A percentile compares a stretch with the other conserved stretches of the same genome.
These are phyloP conservation scores for Aphaenogaster ashmeadi DNA, from an alignment of 1,140 invertebrate genomes.

Conservation along the genomic window DNA sequence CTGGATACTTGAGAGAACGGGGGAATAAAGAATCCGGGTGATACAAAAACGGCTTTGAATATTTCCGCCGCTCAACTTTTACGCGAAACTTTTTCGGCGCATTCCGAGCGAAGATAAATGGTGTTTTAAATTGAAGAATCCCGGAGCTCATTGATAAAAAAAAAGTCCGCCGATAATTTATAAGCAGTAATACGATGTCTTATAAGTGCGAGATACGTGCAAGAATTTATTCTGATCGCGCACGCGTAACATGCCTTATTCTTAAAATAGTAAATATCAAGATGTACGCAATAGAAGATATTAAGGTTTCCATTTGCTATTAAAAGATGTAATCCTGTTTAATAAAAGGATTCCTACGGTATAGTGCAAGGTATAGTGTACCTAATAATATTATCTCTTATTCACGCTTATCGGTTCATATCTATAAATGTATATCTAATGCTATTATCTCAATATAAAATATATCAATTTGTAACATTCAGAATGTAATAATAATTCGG, in stretches of 20 bases:
- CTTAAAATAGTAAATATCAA: background rate
- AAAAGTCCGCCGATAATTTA: slow-evolving; percentile 45
- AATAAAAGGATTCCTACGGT: background rate
- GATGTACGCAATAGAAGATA: background rate
- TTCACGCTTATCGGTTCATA: background rate
- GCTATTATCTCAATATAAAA: background rate
- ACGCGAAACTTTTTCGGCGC: slow-evolving; percentile 51
- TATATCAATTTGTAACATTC: background rate
- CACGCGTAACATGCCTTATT: too few relatives aligned
- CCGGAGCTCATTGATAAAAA: slow-evolving; percentile 49
- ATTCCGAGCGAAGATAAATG: slow-evolving; percentile 46
- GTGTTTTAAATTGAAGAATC: slow-evolving; percentile 50
- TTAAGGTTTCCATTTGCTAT: background rate
- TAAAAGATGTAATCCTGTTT: background rate
- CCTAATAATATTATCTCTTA: background rate
- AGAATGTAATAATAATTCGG: background rate
- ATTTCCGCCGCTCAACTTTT: slow-evolving; percentile 52
- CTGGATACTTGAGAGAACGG: slow-evolving; percentile 34
- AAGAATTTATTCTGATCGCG: slow-evolving; percentile 2
- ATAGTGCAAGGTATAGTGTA: too few relatives aligned
- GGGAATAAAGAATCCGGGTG: slow-evolving; percentile 27
- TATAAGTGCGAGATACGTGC: background rate
- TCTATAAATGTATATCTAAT: background rate
- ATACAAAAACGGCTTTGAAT: slow-evolving; percentile 57
- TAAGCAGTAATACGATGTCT: slow-evolving; percentile 5